phyloP scores from a whole-genome alignment of 2,797 vertebrate genomes.

The Anabacerthia variegaticeps region DNA sequence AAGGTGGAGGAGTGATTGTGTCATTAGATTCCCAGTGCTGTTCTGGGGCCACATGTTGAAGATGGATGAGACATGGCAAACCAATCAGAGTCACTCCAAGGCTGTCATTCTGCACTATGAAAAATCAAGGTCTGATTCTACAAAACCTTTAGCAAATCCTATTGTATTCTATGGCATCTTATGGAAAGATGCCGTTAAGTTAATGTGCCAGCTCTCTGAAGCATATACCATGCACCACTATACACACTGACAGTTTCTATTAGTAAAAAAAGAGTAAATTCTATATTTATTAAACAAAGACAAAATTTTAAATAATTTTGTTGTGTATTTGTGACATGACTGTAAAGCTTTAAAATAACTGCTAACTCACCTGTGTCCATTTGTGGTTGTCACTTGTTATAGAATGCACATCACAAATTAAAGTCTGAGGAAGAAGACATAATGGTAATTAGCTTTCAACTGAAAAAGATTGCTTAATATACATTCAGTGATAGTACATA shows the following conservation, averaged over 20 bases:
- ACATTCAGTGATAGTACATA: background rate
- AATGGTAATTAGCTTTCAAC: background rate
- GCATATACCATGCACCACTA: background rate
- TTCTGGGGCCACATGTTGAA: background rate
- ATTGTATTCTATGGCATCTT: background rate
- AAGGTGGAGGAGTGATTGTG: background rate
- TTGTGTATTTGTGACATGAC: background rate
- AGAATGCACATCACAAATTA: slow-evolving; percentile 96
- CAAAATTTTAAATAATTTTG: background rate
- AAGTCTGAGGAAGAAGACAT: slow-evolving; percentile 68
- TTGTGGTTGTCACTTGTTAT: slow-evolving; percentile 99
- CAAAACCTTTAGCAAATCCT: background rate
- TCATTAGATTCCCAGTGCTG: background rate
- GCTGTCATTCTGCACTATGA: background rate
- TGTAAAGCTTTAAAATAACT: background rate
- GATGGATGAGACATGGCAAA: background rate
- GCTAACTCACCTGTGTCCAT: slow-evolving; percentile 92
- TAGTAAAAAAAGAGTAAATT: background rate
- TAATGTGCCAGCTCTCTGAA: background rate
- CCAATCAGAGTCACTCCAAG: background rate
- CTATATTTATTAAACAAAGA: background rate
- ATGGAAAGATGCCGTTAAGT: background rate
- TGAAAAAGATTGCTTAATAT: background rate
- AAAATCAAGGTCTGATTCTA: background rate
- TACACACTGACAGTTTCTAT: background rate